Base-by-base conservation (phyloP, 2,797 vertebrate genomes). In the Dermochelys coriacea region DNA sequence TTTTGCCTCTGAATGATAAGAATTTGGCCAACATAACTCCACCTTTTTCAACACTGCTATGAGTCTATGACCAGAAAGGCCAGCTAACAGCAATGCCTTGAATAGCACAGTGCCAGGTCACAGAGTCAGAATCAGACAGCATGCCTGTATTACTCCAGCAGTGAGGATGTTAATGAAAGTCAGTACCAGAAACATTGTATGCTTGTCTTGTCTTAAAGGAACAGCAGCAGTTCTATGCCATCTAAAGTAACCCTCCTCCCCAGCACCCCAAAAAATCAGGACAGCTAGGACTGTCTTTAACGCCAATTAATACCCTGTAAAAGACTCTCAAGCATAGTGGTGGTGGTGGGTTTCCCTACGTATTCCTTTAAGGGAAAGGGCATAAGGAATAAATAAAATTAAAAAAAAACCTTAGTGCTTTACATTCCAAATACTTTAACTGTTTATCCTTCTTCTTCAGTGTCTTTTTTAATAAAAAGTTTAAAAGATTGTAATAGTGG, bases 361-460 rank as follows among this genome's bases (percentile, higher is more conserved):
- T 45, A 59, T 41, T 12, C 7, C 12, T 31, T 55, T 0, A 12
- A 29, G 11, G 7, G 21, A 54, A 84, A 10, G 31, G 2, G 1
- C 19, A 2, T 15, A 29, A 23, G 50, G 29, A 15, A 6, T 19
- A 83, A 12, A 49, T 29, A 0, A 0, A 11, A 34, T 34, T 59
- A 4, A n/a, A 71, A 6, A 14, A 34, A 7, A 15, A 31, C 1
- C 16, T 50, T 11, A 11, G 59, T 79, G 47, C 15, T 21, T 77
- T 0, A 27, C n/a, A 3, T 4, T 80, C 14, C 15, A 19, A 37
- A 29, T 8, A 31, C 0, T 1, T 11, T 3, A 8, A 12, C 25
- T 12, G 2, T 0, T 0, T 21, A 6, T 31, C 21, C 19, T 49
- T 15, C 9, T 12, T 19, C 41, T 80, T 51, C 15, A 1, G 21